Base-by-base conservation (phyloP, 2,888 invertebrate species). In the Tetheella fluctuosa region DNA sequence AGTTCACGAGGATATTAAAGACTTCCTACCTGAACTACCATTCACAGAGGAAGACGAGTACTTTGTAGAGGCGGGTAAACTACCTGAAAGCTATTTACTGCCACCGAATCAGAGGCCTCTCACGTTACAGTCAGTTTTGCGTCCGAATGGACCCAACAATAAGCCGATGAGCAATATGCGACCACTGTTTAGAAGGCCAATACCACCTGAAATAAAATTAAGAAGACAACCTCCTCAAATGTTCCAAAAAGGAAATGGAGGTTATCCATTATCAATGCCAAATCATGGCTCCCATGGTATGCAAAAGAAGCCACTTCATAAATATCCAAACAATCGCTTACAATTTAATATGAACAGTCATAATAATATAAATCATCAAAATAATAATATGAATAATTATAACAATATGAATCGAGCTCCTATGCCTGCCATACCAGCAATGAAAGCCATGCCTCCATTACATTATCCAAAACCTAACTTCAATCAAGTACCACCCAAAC, bases 181-280 rank as follows among this genome's bases (percentile, higher is more conserved):
- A 62, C 90, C 90, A 28, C 86, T 85, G 0, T 93, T 86, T 65
- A 83, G 92, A 53, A 83, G 92, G 12, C 93, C 93, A 0, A 72
- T 74, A 3, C 92, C 92, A 0, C 92, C 91, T n/a, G 93, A 93
- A 75, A 91, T 93, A 25, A 91, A 90, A 65, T 65, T 90, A n/a
- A 86, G 91, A 48, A 79, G 93, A 65, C 91, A 88, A 12, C 79
- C 81, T 42, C 82, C 34, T 6, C 76, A 77, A 0, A 80, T 79
- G 64, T 81, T 78, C 56, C 83, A 79, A 25, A 90, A 90, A 69
- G 76, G 71, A 2, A 85, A 80, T 56, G 69, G 67, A 55, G 83
- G 79, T 13, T 92, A 90, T 60, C 91, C 92, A 2, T 67, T 91
- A 17, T 73, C 88, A 7, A 81, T 91, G 82, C 91, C 91, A 0